Conservation (phyloP, 2,888 invertebrate species). For the Myopa tessellatipennis region DNA sequence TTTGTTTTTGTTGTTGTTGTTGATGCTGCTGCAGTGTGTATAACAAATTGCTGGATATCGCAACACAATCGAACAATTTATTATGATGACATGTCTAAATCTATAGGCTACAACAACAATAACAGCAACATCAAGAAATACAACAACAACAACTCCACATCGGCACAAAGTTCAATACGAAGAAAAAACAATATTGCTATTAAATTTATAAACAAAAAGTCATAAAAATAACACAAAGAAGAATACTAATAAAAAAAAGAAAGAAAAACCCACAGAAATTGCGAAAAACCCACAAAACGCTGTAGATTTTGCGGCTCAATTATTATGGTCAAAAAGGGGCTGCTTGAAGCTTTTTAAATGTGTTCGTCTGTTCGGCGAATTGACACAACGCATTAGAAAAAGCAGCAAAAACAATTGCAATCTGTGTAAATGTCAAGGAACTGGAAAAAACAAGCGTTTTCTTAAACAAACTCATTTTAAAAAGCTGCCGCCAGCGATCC, state of each 20-base stretch:
- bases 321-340: too few species aligned
- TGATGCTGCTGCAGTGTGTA: not conserved
- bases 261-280: too few species aligned
- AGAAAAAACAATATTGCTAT: conserved; percentile 6
- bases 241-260: conserved; percentile 32
- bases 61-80: conserved; percentile 52
- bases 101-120: conserved; percentile 44
- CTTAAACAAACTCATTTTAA: too few species aligned
- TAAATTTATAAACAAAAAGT: conserved; percentile 23
- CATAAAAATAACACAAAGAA: conserved; percentile 34
- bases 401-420: not conserved
- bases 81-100: conserved; percentile 50
- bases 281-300: not conserved
- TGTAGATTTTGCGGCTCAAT: not conserved
- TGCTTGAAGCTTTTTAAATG: not conserved
- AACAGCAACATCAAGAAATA: too few species aligned
- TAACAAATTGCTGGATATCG: conserved; percentile 46
- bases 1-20: too few species aligned
- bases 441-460: too few species aligned
- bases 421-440: conserved; percentile 23
- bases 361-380: not conserved
- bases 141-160: conserved; percentile 8
- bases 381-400: conserved; percentile 21
- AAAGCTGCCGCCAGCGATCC: too few species aligned
- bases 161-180: conserved; percentile 22